Conservation (phyloP, 2,797 vertebrate genomes). For the Hephaestus fuliginosus region DNA sequence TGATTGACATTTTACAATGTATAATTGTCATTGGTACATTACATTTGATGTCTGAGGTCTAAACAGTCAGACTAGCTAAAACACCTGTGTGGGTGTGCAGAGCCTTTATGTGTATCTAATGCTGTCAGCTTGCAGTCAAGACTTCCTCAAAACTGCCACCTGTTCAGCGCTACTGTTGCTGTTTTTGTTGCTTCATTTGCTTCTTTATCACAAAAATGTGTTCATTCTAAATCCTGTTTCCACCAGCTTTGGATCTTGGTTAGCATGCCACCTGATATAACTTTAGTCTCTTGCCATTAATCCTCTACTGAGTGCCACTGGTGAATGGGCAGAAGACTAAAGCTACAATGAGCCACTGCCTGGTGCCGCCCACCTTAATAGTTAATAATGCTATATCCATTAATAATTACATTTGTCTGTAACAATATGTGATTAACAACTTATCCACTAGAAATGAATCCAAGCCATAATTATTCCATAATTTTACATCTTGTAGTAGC, state of each 20-base stretch:
- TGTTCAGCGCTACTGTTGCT: neutral
- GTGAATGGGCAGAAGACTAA: neutral
- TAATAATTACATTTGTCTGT: neutral
- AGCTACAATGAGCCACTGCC: neutral
- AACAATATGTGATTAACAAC: neutral
- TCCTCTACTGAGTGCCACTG: neutral
- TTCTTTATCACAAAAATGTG: neutral
- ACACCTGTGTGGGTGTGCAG: neutral
- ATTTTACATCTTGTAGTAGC: neutral
- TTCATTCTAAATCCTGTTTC: neutral
- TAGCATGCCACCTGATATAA: neutral
- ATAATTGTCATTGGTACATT: neutral
- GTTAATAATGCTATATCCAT: neutral
- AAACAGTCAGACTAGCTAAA: neutral
- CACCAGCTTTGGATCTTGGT: no score
- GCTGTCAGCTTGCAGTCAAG: constrained; percentile 9
- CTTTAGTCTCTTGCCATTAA: neutral
- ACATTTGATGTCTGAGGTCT: no score
- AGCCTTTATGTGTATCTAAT: neutral
- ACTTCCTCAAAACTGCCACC: neutral
- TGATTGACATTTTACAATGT: neutral
- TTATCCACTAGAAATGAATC: neutral
- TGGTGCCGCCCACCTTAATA: neutral
- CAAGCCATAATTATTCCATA: neutral
- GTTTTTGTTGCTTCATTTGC: neutral